These are phyloP conservation scores for Pentamera pediparva DNA, from an alignment of 53 echinoderm and acorn worm species.

Conservation along the genomic window DNA sequence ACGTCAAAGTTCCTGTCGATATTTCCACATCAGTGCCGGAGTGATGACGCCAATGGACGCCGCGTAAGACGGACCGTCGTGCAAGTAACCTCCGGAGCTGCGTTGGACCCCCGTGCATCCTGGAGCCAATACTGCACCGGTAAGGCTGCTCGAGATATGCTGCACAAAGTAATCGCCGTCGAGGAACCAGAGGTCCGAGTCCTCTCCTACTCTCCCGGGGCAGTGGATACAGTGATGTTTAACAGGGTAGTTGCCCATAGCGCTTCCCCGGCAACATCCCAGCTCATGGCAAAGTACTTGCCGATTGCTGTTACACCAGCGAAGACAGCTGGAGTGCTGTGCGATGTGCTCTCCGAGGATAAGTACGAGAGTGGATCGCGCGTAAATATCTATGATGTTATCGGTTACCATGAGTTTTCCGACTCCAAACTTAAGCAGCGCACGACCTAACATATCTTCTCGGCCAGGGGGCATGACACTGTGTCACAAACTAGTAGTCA, in stretches of 20 bases:
- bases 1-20: constrained; percentile 48
- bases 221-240: constrained; percentile 68
- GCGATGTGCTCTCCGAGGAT: constrained; percentile 49
- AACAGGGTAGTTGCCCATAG: constrained; percentile 15
- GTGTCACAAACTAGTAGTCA: too few relatives aligned
- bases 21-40: constrained; percentile 30
- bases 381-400: constrained; percentile 64
- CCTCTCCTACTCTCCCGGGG: constrained; percentile 68
- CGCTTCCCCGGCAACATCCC: constrained; percentile 30
- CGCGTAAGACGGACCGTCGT: constrained; percentile 42
- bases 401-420: too few relatives aligned
- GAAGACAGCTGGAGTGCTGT: constrained; percentile 50
- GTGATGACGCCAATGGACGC: neutral
- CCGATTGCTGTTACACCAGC: constrained; percentile 13
- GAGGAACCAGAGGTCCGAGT: constrained; percentile 73
- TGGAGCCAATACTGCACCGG: constrained; percentile 52
- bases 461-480: too few relatives aligned
- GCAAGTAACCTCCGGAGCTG: constrained; percentile 47
- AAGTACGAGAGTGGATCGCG: constrained; percentile 63
- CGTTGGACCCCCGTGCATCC: constrained; percentile 45
- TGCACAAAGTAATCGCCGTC: constrained; percentile 45
- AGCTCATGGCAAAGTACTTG: constrained; percentile 17
- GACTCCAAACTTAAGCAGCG: too few relatives aligned
- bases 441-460: too few relatives aligned
- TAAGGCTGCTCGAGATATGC: constrained; percentile 80